Evolutionary conservation across 2,113 vertebrate species (phyloP), one percentile per base, ranked within the genome.

Genomic region (Tachysurus fulvidraco): DNA sequence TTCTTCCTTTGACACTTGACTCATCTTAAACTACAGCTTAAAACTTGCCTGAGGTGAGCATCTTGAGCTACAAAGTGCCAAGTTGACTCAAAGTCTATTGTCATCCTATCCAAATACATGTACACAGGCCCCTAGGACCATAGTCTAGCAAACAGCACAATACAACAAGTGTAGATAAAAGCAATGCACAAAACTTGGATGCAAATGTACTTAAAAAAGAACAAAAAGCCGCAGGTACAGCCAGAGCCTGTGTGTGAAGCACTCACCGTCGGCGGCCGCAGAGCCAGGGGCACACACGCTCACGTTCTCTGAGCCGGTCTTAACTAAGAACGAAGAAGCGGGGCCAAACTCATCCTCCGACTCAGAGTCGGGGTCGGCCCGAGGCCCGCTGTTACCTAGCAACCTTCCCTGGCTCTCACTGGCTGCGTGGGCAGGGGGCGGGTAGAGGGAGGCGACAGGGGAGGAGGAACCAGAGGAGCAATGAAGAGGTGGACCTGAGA

Each of bases 321-420:
- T 96, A 97, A 96, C 98, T 98, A 97, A 96, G 97, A 98, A 97
- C 93, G 97, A 97, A 95, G 97, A 97, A 95, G 96, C 96, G 93
- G 97, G 96, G 95, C 95, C 96, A 97, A 98, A 98, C 96, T 98
- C 97, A 96, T 98, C 97, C 92, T 98, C 97, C 94, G 97, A 97
- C 95, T 98, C 97, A 95, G 97, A 98, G 95, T 96, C 96, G 95
- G 94, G 96, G 96, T 96, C 95, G 95, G 96, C 95, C 95, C 95
- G 97, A 96, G 96, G 96, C 94, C 94, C 96, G 94, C 96, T 95
- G 95, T 97, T 97, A 96, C 97, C 96, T 97, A 97, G 97, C 96
- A 98, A 97, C 98, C 96, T 94, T 96, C 97, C 96, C 94, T 96
- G 96, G 96, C 94, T 96, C 91, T 96, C 95, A 98, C 97, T 97